Base-by-base conservation (phyloP, 2,797 vertebrate genomes). In the Oryzias sinensis region DNA sequence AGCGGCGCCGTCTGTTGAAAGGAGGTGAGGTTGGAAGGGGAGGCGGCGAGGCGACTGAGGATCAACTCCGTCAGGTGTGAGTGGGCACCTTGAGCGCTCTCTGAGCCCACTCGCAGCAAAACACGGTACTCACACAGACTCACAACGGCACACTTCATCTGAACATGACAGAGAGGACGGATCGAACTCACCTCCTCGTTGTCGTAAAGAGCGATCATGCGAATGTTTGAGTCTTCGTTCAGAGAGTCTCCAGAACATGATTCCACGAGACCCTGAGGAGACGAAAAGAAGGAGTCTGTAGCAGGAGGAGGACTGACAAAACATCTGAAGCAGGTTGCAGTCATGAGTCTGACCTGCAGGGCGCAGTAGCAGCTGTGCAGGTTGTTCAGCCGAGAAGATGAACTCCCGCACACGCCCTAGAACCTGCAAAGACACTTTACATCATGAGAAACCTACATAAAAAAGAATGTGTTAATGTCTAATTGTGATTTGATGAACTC, bases 331-430 rank as follows among this genome's bases (percentile, higher is more conserved):
- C 8, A 6, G 4, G 5, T 16, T 27, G 9, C 14, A 15, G n/a
- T 40, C 4, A 14, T 4, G 7, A 24, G 47, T 51, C 49, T 44
- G 68, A 98, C 97, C 92, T 96, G 93, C 70, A 99, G 89, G 74
- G 97, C 95, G 4, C 97, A 98, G 91, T 92, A 99, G 89, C 96
- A 98, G 91, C 97, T 99, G 88, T 99, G 97, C 27, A 99, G 90
- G 70, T 99, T 99, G 85, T 99, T 97, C 84, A 99, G 90, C 17
- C 97, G 94, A 93, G 80, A 94, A 99, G 71, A 99, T 97, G 76
- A 99, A 99, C 84, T 99, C 97, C 0, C 90, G 0, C 93, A 95
- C 56, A 93, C 91, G 1, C 97, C 97, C 97, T 43, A 99, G 49
- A 0, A 88, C 92, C 97, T 99, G 84, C 48, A 79, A 18, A 49